These are phyloP conservation scores for Gari tellinella DNA, from an alignment of 2,888 invertebrate genomes.

Conservation along the genomic window DNA sequence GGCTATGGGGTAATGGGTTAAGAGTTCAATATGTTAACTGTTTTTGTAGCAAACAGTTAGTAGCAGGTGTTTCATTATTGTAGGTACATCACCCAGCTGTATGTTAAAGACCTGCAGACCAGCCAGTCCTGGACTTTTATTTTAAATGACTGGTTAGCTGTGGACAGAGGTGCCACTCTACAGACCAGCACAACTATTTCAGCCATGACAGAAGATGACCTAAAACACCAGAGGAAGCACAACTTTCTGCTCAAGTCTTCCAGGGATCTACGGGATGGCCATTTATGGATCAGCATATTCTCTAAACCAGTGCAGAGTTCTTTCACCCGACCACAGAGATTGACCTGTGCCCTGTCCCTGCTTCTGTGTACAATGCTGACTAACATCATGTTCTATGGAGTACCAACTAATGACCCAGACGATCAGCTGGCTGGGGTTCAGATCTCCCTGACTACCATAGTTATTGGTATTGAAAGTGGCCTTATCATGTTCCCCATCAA, in stretches of 20 bases:
- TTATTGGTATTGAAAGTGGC: conserved; percentile 71
- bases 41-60: no score
- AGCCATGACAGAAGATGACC: conserved; percentile 51
- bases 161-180: conserved; percentile 58
- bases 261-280: conserved; percentile 74
- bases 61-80: not conserved
- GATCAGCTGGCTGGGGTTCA: conserved; percentile 58
- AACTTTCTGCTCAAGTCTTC: conserved; percentile 65
- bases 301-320: conserved; percentile 73
- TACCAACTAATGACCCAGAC: conserved; percentile 69
- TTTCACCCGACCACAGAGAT: conserved; percentile 80
- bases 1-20: no score
- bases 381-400: conserved; percentile 81
- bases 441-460: conserved; percentile 63
- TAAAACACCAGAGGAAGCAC: conserved; percentile 49
- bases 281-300: conserved; percentile 82
- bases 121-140: conserved; percentile 72
- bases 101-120: conserved; percentile 73
- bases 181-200: conserved; percentile 59
- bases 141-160: conserved; percentile 77
- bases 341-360: conserved; percentile 79
- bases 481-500: conserved; percentile 76
- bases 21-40: no score
- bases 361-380: conserved; percentile 78
- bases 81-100: conserved; percentile 76